Evolutionary conservation across 2,113 vertebrate genomes (phyloP).

Genomic region (Psophia crepitans): DNA sequence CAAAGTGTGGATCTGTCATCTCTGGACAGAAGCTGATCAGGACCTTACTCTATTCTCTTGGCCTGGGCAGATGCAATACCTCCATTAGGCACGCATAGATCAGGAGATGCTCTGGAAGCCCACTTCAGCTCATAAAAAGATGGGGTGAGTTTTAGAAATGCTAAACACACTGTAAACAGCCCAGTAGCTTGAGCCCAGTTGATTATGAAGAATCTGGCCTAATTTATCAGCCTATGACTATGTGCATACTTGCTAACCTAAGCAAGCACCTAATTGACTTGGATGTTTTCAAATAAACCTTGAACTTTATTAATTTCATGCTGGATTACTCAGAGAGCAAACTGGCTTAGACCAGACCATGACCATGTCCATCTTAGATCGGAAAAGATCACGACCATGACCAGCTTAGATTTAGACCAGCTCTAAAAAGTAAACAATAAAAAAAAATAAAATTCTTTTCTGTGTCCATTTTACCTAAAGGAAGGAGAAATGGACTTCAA

Average conservation of each 20-base stretch:
- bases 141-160: neutral
- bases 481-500: neutral
- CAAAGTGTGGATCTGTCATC: neutral
- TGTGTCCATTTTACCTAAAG: neutral
- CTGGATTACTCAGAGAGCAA: neutral
- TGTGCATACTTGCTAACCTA: neutral
- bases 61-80: neutral
- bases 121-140: neutral
- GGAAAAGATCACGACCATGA: neutral
- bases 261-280: neutral
- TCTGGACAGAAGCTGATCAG: neutral
- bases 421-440: neutral
- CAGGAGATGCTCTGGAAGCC: neutral
- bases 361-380: neutral
- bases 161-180: neutral
- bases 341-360: neutral
- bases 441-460: neutral
- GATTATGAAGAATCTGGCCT: neutral
- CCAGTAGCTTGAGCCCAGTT: neutral
- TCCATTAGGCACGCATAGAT: fast-evolving
- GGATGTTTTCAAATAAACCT: neutral
- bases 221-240: neutral
- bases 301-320: neutral
- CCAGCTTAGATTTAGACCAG: neutral
- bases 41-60: neutral